Evolutionary conservation across 2,888 invertebrate species (phyloP), one percentile per base, ranked within the genome.

Genomic region (Gymnocheta viridis): DNA sequence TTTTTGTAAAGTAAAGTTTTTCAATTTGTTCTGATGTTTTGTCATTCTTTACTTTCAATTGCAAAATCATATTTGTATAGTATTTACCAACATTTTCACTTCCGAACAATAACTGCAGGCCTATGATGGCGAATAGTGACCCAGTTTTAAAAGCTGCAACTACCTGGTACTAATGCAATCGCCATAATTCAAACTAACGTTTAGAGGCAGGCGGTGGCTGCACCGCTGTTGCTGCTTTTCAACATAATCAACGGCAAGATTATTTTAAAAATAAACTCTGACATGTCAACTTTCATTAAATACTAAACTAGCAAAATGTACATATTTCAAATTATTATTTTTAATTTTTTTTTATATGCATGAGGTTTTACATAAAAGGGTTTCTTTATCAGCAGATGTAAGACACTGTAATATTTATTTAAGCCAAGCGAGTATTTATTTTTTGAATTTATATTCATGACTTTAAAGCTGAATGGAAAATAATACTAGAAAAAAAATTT

Each of bases 351-450:
- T 35, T 60, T 22, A 38, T 24, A 27, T 41, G 9, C 27, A 29
- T n/a, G 7, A 24, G 17, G n/a, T 47, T 29, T 38, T 24, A 70
- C 38, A 73, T 81, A 47, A 85, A 82, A 79, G 85, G 64, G 47
- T 80, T 89, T 89, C 89, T 89, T 89, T 89, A 89, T 89, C 89
- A 88, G 88, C 80, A 90, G 89, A 89, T 89, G 88, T 89, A 89
- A 89, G 89, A 88, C 47, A 38, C 85, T 81, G 60, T 73, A 66
- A 80, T 84, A 84, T 84, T 84, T 84, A 77, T 81, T 84, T 84
- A 84, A 84, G 77, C 81, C 77, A 67, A 81, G 60, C 6, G 6
- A 27, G 54, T 54, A 60, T 66, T 74, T 74, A 9, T 80, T 79
- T 78, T 70, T 49, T 64, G 64, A 51, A 80, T 80, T 76, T 80